phyloP scores from a whole-genome alignment of 2,113 vertebrate species.

The Poecilia latipinna region DNA sequence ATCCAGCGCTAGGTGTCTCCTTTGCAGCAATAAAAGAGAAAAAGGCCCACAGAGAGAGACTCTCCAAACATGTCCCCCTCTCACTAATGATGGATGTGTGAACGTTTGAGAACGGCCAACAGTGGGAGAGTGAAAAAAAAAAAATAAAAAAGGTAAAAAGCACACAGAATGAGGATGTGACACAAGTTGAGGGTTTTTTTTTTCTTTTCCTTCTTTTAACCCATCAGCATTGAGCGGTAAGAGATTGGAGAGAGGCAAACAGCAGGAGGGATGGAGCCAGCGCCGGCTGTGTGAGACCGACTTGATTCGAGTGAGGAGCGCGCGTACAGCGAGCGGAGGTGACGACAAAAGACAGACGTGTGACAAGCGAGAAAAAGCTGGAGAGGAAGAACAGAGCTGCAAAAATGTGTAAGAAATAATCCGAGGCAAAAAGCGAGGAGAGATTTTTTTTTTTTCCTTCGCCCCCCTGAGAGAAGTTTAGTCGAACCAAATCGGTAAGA shows the following conservation, averaged over 20 bases:
- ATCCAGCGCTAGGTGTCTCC: slow-evolving; percentile 16
- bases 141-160: not conserved
- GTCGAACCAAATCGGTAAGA: not conserved
- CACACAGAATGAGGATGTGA: slow-evolving; percentile 19
- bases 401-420: not conserved
- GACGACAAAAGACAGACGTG: slow-evolving; percentile 47
- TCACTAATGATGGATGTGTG: slow-evolving; percentile 1
- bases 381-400: slow-evolving; percentile 3
- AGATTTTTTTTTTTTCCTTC: not conserved
- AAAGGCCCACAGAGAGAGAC: slow-evolving; percentile 24
- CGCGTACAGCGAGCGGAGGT: slow-evolving; percentile 38
- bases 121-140: slow-evolving; percentile 26
- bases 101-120: slow-evolving; percentile 4
- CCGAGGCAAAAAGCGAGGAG: not conserved
- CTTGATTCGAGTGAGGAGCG: slow-evolving; percentile 26
- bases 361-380: not conserved
- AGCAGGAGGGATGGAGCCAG: slow-evolving; percentile 25
- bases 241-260: slow-evolving; percentile 13
- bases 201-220: slow-evolving; percentile 4
- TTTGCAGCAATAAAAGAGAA: slow-evolving; percentile 34
- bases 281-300: slow-evolving; percentile 9
- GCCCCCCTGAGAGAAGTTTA: not conserved
- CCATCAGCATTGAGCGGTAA: slow-evolving; percentile 19
- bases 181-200: slow-evolving; percentile 10
- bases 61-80: slow-evolving; percentile 10